Evolutionary conservation across 2,797 vertebrate genomes (phyloP), one percentile per base, ranked within the genome.

Genomic region (Hybognathus amarus): DNA sequence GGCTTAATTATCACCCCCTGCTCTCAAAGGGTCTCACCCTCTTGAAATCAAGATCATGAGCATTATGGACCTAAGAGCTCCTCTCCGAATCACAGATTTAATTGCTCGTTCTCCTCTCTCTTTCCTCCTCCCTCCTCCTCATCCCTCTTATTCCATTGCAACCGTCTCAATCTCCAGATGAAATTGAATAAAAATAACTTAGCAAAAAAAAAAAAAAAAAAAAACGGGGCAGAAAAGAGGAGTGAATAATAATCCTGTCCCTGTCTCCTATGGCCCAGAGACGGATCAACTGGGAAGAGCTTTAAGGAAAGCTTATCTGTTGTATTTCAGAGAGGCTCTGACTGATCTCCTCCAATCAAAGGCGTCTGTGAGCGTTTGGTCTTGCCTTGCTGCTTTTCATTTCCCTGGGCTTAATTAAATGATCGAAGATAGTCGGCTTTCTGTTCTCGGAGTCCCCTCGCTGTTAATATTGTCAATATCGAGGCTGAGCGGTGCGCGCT

Each of bases 361-460:
- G 85, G 50, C 82, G 77, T 86, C 86, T 80, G 68, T 74, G 70
- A 82, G 68, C 59, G 42, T 80, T 87, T 85, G 85, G 85, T 90
- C 84, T 84, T 42, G 84, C 86, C 84, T 86, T 79, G 84, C 84
- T 88, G 85, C 67, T 76, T 88, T 88, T 85, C 67, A 64, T 87
- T 84, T 84, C 86, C 84, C 83, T 64, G 42, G 40, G 84, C 82
- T 87, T 87, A 90, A 90, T 91, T 87, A 90, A 87, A 87, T 82
- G 83, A 88, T 89, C 86, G 64, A 75, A 85, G 83, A 88, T 89
- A 85, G 68, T 75, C 30, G 70, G 12, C 36, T 79, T 83, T 86
- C 56, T 77, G 40, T 86, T 80, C 76, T 83, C 30, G 6, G 24
- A 61, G 86, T 83, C 80, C 77, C 75, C 64, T 80, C 54, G 27